These are phyloP conservation scores for Glaucomys volans DNA, from an alignment of 2,113 vertebrate genomes.

Conservation along the genomic window DNA sequence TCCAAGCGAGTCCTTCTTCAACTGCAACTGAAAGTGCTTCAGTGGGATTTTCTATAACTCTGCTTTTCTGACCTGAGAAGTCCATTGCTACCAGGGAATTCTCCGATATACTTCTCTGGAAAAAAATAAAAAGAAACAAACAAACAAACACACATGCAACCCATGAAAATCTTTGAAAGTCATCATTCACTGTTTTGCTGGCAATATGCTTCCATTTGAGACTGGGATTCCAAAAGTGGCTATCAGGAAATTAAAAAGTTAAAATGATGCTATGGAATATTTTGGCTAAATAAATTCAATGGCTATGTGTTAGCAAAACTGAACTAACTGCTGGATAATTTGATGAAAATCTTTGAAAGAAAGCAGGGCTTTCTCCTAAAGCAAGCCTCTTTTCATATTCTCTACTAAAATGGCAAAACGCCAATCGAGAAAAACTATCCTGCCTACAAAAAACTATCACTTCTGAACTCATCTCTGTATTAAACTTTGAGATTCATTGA, in stretches of 20 bases:
- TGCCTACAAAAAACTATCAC: conserved; percentile 18
- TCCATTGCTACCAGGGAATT: conserved; percentile 99
- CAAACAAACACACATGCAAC: neutral
- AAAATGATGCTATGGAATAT: conserved; percentile 38
- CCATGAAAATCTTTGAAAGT: conserved; percentile 1
- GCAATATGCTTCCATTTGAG: neutral
- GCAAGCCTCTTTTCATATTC: conserved; percentile 17
- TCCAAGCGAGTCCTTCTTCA: conserved; percentile 97
- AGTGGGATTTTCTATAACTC: conserved; percentile 97
- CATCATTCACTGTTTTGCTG: neutral
- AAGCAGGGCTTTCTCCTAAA: conserved; percentile 30
- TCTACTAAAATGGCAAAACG: conserved; percentile 19
- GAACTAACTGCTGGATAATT: neutral
- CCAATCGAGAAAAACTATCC: neutral
- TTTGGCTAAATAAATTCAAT: neutral
- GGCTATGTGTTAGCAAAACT: conserved; percentile 9
- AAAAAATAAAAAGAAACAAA: neutral
- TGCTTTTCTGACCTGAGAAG: conserved; percentile 96
- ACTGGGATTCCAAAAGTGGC: neutral
- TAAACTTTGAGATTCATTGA: conserved; percentile 43
- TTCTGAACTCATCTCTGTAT: conserved; percentile 10
- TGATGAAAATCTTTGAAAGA: conserved; percentile 3
- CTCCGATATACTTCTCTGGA: conserved; percentile 98
- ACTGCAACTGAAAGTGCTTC: conserved; percentile 97
- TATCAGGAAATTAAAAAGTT: conserved; percentile 37